Percentiles rank a stretch among this genome's conserved stretches.
These are phyloP conservation scores for Indicator indicator DNA, from an alignment of 2,113 vertebrate genomes.

Conservation along the genomic window DNA sequence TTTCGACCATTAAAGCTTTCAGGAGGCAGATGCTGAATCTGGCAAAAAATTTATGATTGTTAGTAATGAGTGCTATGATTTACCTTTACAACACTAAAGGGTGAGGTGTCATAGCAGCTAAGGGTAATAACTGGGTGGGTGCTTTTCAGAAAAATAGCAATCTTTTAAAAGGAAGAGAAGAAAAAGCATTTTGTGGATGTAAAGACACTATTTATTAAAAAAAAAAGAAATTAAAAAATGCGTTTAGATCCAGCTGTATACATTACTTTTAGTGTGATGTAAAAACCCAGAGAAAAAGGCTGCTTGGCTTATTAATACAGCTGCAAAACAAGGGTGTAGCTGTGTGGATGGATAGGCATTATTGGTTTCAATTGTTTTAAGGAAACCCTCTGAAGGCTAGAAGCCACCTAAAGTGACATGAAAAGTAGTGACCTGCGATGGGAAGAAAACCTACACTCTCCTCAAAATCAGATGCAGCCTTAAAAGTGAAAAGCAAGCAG, in stretches of 20 bases:
- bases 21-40: not conserved
- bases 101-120: not conserved
- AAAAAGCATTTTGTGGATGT: not conserved
- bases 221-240: not conserved
- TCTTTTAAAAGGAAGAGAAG: not conserved
- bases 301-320: not conserved
- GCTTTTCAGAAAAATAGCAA: not conserved
- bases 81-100: not conserved
- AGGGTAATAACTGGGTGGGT: not conserved
- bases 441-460: not conserved
- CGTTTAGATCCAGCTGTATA: not conserved
- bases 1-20: conserved; percentile 9
- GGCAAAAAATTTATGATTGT: not conserved
- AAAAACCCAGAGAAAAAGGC: not conserved
- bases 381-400: not conserved
- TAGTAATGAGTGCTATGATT: not conserved
- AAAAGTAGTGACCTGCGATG: not conserved
- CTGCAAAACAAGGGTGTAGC: not conserved
- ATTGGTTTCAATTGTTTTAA: not conserved
- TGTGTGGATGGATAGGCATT: not conserved
- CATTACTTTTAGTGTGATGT: not conserved
- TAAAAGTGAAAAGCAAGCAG: not conserved
- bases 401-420: not conserved
- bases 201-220: not conserved
- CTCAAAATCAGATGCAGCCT: not conserved